Evolutionary conservation across 2,888 invertebrate species (phyloP).

Genomic region (Microplitis deprimator): DNA sequence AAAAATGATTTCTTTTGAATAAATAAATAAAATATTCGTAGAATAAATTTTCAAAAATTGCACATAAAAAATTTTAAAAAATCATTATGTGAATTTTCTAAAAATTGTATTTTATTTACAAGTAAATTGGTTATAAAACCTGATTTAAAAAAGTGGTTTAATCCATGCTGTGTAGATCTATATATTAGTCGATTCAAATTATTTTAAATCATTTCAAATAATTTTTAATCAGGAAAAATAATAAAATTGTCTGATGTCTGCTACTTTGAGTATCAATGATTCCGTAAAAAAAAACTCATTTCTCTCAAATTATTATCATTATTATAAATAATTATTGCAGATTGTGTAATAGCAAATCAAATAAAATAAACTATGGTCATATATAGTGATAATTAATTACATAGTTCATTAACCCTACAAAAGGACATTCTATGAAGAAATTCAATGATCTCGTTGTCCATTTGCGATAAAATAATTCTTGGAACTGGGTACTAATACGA

Average conservation of each 20-base stretch:
- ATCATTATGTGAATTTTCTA: too few relatives aligned
- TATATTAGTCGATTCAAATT: too few relatives aligned
- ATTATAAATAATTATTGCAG: neutral
- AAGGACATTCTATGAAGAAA: conserved; percentile 13
- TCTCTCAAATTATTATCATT: neutral
- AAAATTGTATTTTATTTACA: too few relatives aligned
- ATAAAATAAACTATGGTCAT: conserved; percentile 10
- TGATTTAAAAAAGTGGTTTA: too few relatives aligned
- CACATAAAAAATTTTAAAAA: too few relatives aligned
- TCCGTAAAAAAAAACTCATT: neutral
- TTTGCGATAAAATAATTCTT: conserved; percentile 17
- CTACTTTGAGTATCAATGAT: too few relatives aligned
- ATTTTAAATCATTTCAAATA: neutral
- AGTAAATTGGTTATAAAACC: too few relatives aligned
- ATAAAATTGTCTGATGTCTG: too few relatives aligned
- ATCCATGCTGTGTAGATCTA: too few relatives aligned
- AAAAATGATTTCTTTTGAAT: too few relatives aligned
- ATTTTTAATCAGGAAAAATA: neutral
- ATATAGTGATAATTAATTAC: neutral
- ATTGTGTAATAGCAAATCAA: conserved; percentile 1
- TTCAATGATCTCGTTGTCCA: conserved; percentile 5
- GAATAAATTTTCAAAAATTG: too few relatives aligned
- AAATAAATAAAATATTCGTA: too few relatives aligned
- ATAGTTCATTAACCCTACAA: conserved; percentile 3
- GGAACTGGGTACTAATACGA: neutral